phyloP scores from a whole-genome alignment of 2,888 invertebrate species.

The Tribolium freemani region DNA sequence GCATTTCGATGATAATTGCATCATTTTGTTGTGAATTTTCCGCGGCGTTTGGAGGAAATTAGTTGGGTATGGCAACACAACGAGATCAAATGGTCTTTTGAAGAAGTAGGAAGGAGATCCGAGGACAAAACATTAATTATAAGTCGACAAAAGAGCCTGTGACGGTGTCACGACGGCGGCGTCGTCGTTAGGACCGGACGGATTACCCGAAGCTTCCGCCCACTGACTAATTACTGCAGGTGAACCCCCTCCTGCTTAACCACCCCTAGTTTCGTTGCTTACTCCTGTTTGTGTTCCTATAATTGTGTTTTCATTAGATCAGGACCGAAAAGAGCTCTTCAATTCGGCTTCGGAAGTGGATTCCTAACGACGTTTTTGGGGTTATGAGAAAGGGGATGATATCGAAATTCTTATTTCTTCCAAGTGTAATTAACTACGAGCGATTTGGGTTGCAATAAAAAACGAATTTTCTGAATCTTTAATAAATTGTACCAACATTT shows the following conservation, averaged over 20 bases:
- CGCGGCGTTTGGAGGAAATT: slow-evolving; percentile 6
- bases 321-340: background rate
- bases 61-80: slow-evolving; percentile 10
- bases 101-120: slow-evolving; percentile 47
- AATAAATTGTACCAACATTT: no score
- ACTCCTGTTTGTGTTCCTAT: slow-evolving; percentile 10
- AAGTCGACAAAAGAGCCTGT: slow-evolving; percentile 55
- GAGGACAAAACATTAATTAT: slow-evolving; percentile 62
- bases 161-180: slow-evolving; percentile 44
- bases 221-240: slow-evolving; percentile 63
- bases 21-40: no score
- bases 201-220: slow-evolving; percentile 56
- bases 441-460: no score
- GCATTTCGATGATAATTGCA: no score
- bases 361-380: no score
- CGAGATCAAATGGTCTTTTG: slow-evolving; percentile 26
- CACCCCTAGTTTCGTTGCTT: slow-evolving; percentile 12
- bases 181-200: slow-evolving; percentile 31
- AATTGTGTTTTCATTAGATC: slow-evolving; percentile 13
- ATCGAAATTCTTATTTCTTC: no score
- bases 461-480: no score
- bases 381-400: no score
- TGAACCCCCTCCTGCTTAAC: slow-evolving; percentile 52
- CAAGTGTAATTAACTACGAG: no score
- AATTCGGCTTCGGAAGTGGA: background rate